phyloP scores from a whole-genome alignment of 2,797 vertebrate species.

The Acipenser oxyrinchus region DNA sequence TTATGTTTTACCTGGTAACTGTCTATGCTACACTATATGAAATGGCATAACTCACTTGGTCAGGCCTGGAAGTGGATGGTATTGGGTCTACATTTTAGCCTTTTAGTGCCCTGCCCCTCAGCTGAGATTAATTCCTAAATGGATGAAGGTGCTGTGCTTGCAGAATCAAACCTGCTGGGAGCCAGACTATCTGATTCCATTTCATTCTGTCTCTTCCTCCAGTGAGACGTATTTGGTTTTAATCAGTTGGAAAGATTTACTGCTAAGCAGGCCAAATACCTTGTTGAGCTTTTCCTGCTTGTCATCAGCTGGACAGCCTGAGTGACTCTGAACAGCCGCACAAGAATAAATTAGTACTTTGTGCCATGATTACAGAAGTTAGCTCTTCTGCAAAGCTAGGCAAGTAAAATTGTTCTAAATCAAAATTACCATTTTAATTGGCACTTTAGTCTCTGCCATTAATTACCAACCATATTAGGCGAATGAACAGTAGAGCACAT shows the following conservation, averaged over 20 bases:
- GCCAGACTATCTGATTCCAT: conserved; percentile 3
- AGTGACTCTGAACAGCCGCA: neutral
- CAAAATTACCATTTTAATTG: conserved; percentile 23
- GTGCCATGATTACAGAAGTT: neutral
- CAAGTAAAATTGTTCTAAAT: conserved; percentile 14
- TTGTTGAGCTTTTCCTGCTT: conserved; percentile 10
- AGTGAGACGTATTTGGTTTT: conserved; percentile 8
- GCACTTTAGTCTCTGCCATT: conserved; percentile 30
- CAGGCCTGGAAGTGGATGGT: conserved; percentile 5
- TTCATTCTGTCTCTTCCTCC: conserved; percentile 11
- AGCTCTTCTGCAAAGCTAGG: conserved; percentile 1
- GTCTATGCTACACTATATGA: neutral
- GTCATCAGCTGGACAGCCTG: conserved; percentile 7
- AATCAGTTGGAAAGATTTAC: conserved; percentile 15
- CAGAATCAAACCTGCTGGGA: conserved; percentile 5
- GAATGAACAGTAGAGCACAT: conserved; percentile 32
- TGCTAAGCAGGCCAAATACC: conserved; percentile 7
- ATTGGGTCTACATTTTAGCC: neutral
- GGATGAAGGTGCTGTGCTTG: neutral
- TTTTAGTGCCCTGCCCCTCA: neutral
- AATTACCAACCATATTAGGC: conserved; percentile 33
- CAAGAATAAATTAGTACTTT: neutral
- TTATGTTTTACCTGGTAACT: too few relatives aligned
- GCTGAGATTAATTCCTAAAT: conserved; percentile 7
- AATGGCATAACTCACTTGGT: conserved; percentile 2